Conservation (phyloP, 2,797 vertebrate species). For the Morelia viridis region DNA sequence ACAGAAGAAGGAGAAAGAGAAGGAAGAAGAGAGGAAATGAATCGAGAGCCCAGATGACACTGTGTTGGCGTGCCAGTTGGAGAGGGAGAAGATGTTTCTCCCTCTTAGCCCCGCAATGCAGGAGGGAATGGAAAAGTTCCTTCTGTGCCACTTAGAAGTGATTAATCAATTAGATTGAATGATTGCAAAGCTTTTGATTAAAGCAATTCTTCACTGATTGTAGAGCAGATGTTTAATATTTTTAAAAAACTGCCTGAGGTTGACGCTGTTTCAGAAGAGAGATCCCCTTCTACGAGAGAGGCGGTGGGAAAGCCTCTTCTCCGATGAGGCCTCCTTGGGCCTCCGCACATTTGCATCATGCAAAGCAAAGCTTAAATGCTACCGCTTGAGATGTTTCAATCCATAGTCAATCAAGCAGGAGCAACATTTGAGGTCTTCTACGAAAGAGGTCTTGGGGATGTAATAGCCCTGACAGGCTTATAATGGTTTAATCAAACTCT, state of each 20-base stretch:
- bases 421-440: not conserved
- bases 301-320: not conserved
- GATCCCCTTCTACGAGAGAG: not conserved
- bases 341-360: not conserved
- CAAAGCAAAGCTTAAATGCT: not conserved
- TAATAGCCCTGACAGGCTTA: not conserved
- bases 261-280: not conserved
- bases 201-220: not conserved
- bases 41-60: not conserved
- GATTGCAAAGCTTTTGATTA: not conserved
- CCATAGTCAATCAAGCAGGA: not conserved
- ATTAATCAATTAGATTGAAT: not conserved
- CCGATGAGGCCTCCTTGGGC: not conserved
- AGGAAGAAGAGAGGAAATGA: not conserved
- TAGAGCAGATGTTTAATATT: not conserved
- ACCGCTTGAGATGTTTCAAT: not conserved
- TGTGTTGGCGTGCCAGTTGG: not conserved
- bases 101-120: not conserved
- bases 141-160: not conserved
- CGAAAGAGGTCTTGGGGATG: not conserved
- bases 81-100: not conserved
- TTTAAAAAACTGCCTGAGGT: not conserved
- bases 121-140: not conserved
- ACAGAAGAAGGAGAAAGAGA: not conserved
- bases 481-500: too few species aligned